Evolutionary conservation across 2,888 invertebrate genomes (phyloP), one percentile per base, ranked within the genome.

Genomic region (Nomada fabriciana): DNA sequence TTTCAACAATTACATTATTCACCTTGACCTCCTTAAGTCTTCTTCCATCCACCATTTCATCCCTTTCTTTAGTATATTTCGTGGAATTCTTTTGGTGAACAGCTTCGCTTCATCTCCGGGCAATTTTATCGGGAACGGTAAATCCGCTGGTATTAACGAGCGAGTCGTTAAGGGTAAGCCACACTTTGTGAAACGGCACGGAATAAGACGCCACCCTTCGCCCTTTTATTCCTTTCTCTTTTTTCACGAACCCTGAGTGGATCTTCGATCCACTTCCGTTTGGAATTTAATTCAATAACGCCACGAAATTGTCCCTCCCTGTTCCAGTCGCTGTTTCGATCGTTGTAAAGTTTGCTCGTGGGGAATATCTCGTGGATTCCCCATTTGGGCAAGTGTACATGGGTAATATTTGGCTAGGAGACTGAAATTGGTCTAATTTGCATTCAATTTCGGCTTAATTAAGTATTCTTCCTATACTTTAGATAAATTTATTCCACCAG

Each of bases 141-240:
- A 83, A 84, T 81, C 73, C 72, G 73, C 25, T 55, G 69, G 53
- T 36, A 77, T 84, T 85, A 85, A 85, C 84, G 84, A 84, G 77
- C 76, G 67, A 70, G 72, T 78, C 84, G 81, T 84, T 85, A 81
- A 77, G 67, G 75, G 74, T 63, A 57, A 84, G 84, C 72, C 81
- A 68, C 80, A 80, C 83, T 78, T 75, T 75, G 85, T 59, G 73
- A 80, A 81, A 72, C 84, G 65, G 72, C 70, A 69, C 69, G 80
- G 84, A 78, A 73, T 76, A 78, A 85, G 69, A 69, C 57, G 47
- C n/a, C 59, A 29, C 25, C 47, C 20, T 18, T 1, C 29, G 36
- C 36, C 65, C 29, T 47, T 50, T 13, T 43, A 23, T 64, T 42
- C 25, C 42, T 67, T 25, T 15, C 15, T 13, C 20, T 36, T 74